Evolutionary conservation across 2,888 invertebrate genomes (phyloP).

Genomic region (Seira sanloemensis): DNA sequence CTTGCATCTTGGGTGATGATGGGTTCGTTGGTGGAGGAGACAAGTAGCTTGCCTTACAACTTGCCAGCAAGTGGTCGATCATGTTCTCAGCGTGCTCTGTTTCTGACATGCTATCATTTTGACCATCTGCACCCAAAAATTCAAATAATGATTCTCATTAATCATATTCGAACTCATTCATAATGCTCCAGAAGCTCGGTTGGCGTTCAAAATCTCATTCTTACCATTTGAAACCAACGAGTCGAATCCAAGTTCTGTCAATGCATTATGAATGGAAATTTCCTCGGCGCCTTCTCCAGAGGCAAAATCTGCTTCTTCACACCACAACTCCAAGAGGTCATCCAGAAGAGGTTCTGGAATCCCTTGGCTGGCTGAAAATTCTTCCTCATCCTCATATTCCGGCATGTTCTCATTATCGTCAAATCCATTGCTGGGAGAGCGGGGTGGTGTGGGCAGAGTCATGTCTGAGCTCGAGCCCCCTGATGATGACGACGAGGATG

Average conservation of each 20-base stretch:
- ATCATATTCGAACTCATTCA: neutral
- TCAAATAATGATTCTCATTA: neutral
- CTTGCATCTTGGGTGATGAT: conserved; percentile 67
- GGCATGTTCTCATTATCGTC: conserved; percentile 54
- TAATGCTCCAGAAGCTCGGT: neutral
- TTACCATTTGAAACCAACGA: conserved; percentile 51
- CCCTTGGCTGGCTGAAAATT: conserved; percentile 36
- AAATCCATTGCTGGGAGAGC: conserved; percentile 61
- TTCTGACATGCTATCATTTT: conserved; percentile 52
- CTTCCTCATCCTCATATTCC: conserved; percentile 54
- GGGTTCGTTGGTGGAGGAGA: conserved; percentile 73
- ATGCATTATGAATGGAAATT: conserved; percentile 63
- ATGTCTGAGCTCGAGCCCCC: conserved; percentile 37
- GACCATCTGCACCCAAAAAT: conserved; percentile 32
- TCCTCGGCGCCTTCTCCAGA: conserved; percentile 47
- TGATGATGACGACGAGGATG: conserved; percentile 42
- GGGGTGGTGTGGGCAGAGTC: conserved; percentile 68
- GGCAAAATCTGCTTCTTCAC: conserved; percentile 56
- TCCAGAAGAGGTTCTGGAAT: conserved; percentile 68
- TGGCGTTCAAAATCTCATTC: neutral
- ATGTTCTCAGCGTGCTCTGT: conserved; percentile 66
- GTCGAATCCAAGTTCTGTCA: conserved; percentile 67
- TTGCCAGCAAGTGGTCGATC: conserved; percentile 67
- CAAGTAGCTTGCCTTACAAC: conserved; percentile 60
- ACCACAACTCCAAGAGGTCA: conserved; percentile 69